Base-by-base conservation (phyloP, 2,113 vertebrate species). In the Serinus canaria region DNA sequence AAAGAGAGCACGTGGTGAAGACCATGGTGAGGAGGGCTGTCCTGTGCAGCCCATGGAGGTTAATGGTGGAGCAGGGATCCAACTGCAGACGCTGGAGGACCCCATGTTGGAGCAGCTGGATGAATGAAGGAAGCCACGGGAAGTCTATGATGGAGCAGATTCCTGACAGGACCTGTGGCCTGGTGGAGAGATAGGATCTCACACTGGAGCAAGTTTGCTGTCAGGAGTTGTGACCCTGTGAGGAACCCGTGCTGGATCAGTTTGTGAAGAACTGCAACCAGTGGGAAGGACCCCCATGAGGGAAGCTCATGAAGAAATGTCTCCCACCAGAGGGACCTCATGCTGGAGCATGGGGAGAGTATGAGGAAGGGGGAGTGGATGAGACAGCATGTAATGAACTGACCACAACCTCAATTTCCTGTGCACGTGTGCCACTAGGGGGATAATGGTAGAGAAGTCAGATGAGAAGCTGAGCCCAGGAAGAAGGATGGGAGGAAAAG, bases 361-460 rank as follows among this genome's bases (percentile, higher is more conserved):
- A 11, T 53, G 69, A 81, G 21, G 7, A 59, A 16, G 10, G 39
- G 39, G 22, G 23, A 72, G 16, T 2, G 0, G 12, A 7, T 14
- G 41, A 63, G 7, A 68, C 5, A 41, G 7, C 11, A 8, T 0
- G 1, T 30, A 30, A 62, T 46, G 27, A 84, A 58, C 27, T 68
- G 27, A 43, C 13, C 2, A 1, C 7, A 47, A 39, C 1, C 9
- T 9, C 2, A 0, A 28, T 52, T 62, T 52, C 37, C 16, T 2
- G 6, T 37, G 3, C 2, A 8, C 3, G 7, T 37, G 41, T 14
- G 19, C 16, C 11, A 3, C 12, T 23, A 2, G 0, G 4, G 2
- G 12, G 4, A 7, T 55, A 41, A 33, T 2, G 2, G 9, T 3
- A 50, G 18, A 55, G 16, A 46, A 66, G 6, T 23, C 6, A 11